Evolutionary conservation across 2,888 invertebrate species (phyloP), one percentile per base, ranked within the genome.

Genomic region (Hecatera dysodea): DNA sequence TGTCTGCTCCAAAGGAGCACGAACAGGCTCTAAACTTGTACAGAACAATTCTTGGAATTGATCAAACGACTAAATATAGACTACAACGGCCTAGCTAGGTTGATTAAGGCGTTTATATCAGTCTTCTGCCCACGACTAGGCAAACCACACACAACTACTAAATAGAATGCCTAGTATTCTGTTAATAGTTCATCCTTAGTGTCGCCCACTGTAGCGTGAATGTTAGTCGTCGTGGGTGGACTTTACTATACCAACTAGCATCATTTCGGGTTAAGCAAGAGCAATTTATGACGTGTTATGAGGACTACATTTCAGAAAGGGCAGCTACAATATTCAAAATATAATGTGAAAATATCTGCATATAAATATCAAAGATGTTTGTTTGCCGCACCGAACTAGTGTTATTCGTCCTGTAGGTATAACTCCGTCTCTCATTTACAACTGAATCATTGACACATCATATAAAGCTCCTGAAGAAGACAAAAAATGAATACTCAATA

Each of bases 101-200:
- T 19, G 12, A 36, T 72, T 12, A 44, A n/a, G 22, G 17, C 36
- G 15, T 72, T 36, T 44, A 55, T 15, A 44, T 39, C 36, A 60
- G 61, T 60, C 39, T 46, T 48, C 8, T 60, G 36, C 46, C 72
- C n/a, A 72, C 24, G 52, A n/a, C 72, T 17, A 53, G 3, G n/a
- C 19, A 72, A 68, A 72, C 59, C 44, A 11, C 57, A 57, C 36
- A 24, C 19, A 19, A 1, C n/a, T 27, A 1, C n/a, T 27, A 27
- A 36, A 53, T 11, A 24, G 12, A 27, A 9, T 75, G 44, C 19
- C 19, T 22, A 19, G 42, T 24, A 22, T 52, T 63, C 52, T 27
- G 15, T 36, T n/a, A 36, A 63, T 39, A 39, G 22, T 60, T 48
- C 29, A 48, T 29, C 29, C 12, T 29, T 6, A 56, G 17, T 56